Evolutionary conservation across 1,140 invertebrate genomes (phyloP), one percentile per base, ranked within the genome.

Genomic region (Drosophila nebulosa): DNA sequence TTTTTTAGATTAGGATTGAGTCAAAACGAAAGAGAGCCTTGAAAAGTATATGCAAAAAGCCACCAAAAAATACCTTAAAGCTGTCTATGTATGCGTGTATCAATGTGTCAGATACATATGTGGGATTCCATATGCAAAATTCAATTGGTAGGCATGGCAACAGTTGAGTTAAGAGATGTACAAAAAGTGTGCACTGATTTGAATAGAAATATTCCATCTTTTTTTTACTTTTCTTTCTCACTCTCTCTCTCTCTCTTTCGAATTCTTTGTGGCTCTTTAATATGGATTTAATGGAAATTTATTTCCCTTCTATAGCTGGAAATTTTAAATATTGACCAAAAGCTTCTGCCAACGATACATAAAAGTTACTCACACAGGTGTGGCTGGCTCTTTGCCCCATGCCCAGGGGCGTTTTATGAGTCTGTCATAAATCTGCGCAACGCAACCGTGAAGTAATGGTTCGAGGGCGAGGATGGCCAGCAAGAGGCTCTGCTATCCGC

Each of bases 381-480:
- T 35, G 14, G 24, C 30, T 21, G 36, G 51, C 51, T 62, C 39
- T 58, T 65, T 64, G 53, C 56, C 57, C 22, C 36, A 46, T 39
- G 58, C 63, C 70, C 52, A 39, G 14, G 1, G 36, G 32, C 60
- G 55, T 75, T 70, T 84, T 69, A 85, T 64, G 68, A 36, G 52
- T 21, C 51, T 26, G 39, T 36, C 53, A 77, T 84, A 77, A 84
- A 85, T 85, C 77, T 76, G 80, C 56, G 59, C 64, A 68, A 66
- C 16, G 61, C 57, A 59, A 62, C 50, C 59, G 39, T 21, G 16
- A 42, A 3, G n/a, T 42, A 16, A 42, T 42, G 36, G 36, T 1
- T 7, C 0, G 9, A 16, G 18, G 16, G 7, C 39, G 1, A 21
- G n/a, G 9, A 21, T 30, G 64, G 64, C 72, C 55, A 50, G 51